Conservation (phyloP, 2,888 invertebrate species). For the Dromius quadrimaculatus region DNA sequence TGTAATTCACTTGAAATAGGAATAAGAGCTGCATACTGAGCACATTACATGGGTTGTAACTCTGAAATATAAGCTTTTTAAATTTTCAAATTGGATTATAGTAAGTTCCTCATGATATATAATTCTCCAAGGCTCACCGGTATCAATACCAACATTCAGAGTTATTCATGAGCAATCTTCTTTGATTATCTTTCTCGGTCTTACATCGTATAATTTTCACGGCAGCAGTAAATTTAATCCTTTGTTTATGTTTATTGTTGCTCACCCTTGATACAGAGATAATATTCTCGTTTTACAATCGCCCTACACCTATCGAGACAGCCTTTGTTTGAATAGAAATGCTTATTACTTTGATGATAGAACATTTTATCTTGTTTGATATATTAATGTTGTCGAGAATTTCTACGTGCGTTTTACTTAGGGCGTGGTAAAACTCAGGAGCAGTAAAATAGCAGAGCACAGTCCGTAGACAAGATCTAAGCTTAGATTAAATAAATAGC, state of each 20-base stretch:
- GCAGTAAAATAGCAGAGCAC: neutral
- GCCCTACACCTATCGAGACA: neutral
- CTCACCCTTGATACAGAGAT: neutral
- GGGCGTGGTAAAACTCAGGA: neutral
- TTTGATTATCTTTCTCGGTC: neutral
- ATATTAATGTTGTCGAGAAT: neutral
- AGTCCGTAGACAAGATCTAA: neutral
- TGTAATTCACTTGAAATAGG: too few relatives aligned
- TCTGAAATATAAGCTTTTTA: too few relatives aligned
- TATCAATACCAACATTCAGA: too few relatives aligned
- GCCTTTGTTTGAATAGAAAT: neutral
- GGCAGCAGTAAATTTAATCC: neutral
- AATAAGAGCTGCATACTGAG: too few relatives aligned
- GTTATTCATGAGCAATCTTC: too few relatives aligned
- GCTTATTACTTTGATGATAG: slow-evolving; percentile 11
- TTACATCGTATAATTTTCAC: slow-evolving; percentile 2
- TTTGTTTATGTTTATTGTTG: neutral
- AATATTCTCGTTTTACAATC: slow-evolving; percentile 4
- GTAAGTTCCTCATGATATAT: too few relatives aligned
- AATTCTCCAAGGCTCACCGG: too few relatives aligned
- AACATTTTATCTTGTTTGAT: slow-evolving; percentile 3
- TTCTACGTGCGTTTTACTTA: slow-evolving; percentile 20
- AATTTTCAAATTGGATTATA: too few relatives aligned
- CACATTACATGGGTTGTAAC: too few relatives aligned
- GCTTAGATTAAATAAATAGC: neutral